Conservation (phyloP, 2,113 vertebrate genomes). For the Ahaetulla prasina region DNA sequence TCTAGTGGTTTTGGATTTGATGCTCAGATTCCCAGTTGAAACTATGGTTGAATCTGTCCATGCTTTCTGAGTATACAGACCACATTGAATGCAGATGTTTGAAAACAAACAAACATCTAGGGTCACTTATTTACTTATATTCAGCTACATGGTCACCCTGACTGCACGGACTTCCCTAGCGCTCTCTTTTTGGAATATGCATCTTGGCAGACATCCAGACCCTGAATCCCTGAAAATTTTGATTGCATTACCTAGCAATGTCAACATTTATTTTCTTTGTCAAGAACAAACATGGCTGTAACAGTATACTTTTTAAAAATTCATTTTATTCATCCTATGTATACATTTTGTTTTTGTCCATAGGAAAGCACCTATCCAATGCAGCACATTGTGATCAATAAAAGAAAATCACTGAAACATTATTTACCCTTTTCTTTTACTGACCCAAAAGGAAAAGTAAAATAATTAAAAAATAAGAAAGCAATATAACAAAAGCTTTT, state of each 20-base stretch:
- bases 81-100: not conserved
- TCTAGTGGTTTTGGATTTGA: not conserved
- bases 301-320: conserved; percentile 44
- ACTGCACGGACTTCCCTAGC: not conserved
- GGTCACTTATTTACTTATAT: not conserved
- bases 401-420: conserved; percentile 42
- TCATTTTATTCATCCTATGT: conserved; percentile 58
- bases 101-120: no score
- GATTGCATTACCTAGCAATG: not conserved
- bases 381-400: conserved; percentile 44
- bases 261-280: not conserved
- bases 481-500: conserved; percentile 58
- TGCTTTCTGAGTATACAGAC: not conserved
- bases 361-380: conserved; percentile 56
- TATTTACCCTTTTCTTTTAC: conserved; percentile 34
- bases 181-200: not conserved
- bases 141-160: not conserved
- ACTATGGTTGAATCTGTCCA: not conserved
- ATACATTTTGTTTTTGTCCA: conserved; percentile 54
- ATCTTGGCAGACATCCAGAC: not conserved
- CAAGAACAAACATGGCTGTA: not conserved
- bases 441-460: conserved; percentile 8
- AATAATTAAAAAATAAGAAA: conserved; percentile 34
- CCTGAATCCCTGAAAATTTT: not conserved
- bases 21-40: not conserved